Percentiles rank a stretch among this genome's conserved stretches.
Conservation (phyloP, 2,888 invertebrate genomes). For the Lithophane semibrunnea region DNA sequence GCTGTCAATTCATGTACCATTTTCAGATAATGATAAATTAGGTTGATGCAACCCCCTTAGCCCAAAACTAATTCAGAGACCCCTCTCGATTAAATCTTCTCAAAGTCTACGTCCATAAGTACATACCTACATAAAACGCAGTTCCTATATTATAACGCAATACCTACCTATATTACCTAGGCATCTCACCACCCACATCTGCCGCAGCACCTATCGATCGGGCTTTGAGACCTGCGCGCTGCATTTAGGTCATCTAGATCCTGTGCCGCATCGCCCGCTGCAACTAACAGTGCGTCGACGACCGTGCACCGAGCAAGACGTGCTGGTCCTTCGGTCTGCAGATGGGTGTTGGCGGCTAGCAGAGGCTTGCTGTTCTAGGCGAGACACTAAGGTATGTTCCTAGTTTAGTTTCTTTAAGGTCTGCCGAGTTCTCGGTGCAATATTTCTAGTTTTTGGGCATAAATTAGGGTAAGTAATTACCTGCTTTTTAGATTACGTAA, state of each 20-base stretch:
- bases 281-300: constrained; percentile 35
- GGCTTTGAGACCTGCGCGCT: constrained; percentile 38
- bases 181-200: not conserved
- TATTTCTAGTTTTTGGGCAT: not conserved
- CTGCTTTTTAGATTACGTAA: constrained; percentile 1
- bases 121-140: not conserved
- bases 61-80: not conserved
- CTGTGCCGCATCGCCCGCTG: constrained; percentile 8
- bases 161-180: not conserved
- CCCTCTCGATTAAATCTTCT: not conserved
- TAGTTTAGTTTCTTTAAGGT: not conserved
- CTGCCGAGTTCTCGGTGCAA: not conserved
- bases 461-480: not conserved
- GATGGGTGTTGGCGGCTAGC: not conserved
- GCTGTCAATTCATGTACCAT: not conserved
- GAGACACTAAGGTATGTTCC: constrained; percentile 23
- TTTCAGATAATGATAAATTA: not conserved
- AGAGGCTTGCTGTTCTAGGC: constrained; percentile 2
- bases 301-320: constrained; percentile 41
- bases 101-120: not conserved
- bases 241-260: constrained; percentile 20
- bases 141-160: not conserved
- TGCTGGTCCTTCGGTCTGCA: not conserved
- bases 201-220: constrained; percentile 30
- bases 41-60: not conserved